These are phyloP conservation scores for Mormoops blainvillei DNA, from an alignment of 2,113 vertebrate genomes.

Conservation along the genomic window DNA sequence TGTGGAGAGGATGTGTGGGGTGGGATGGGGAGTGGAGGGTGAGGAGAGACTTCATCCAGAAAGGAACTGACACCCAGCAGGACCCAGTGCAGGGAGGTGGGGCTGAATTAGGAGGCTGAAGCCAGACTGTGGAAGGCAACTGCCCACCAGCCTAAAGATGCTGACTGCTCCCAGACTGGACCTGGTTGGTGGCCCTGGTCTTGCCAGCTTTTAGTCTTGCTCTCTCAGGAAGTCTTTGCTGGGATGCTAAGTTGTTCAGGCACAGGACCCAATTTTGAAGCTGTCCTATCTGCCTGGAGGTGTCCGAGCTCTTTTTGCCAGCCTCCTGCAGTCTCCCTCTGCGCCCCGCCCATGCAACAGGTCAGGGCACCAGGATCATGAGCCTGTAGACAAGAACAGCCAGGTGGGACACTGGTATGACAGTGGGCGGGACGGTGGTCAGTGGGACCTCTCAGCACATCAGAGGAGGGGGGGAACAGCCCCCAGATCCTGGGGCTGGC, in stretches of 20 bases:
- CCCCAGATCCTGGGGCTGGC: background rate
- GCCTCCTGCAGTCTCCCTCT: background rate
- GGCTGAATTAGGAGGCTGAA: background rate
- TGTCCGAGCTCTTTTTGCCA: background rate
- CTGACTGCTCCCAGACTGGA: background rate
- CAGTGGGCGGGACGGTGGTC: background rate
- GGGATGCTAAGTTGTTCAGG: background rate
- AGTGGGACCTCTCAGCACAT: background rate
- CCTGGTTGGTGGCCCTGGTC: background rate
- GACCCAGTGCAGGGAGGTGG: background rate
- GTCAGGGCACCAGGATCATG: background rate
- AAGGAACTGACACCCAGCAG: background rate
- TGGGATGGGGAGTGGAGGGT: background rate
- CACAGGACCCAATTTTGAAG: background rate
- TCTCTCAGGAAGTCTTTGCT: background rate
- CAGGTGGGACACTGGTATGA: background rate
- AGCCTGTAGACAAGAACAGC: background rate
- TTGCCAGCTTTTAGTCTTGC: background rate
- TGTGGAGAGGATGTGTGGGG: background rate
- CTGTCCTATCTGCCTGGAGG: background rate
- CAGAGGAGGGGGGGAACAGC: background rate
- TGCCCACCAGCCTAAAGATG: background rate
- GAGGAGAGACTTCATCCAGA: background rate
- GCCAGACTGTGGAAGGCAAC: background rate
- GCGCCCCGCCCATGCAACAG: background rate